Evolutionary conservation across 1,140 invertebrate species (phyloP), one percentile per base, ranked within the genome.

Genomic region (Bombus sylvicola): DNA sequence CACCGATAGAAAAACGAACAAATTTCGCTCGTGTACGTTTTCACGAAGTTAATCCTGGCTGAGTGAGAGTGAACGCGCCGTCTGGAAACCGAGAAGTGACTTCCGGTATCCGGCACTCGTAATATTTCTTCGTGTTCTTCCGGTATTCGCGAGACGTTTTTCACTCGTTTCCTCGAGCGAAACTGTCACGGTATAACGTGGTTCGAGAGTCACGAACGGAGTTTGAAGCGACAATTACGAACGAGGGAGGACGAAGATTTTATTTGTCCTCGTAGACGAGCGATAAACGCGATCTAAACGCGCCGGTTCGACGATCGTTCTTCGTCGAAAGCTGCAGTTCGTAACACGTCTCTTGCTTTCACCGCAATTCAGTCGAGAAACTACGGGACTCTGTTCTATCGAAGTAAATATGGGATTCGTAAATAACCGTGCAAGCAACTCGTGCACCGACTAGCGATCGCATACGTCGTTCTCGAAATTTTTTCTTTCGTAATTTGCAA

Each of bases 311-410:
- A 47, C 53, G 39, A 62, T 62, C 66, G 81, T 80, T 79, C 10
- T 31, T 1, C 57, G 37, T n/a, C 39, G 76, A 59, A 47, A 84
- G 82, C 68, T 15, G 25, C 39, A 12, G 64, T 22, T 77, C 34
- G 39, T 31, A 68, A 69, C 72, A 34, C 53, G 47, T n/a, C 25
- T 57, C 6, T 66, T 73, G 68, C 83, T 85, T 85, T 85, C 83
- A 85, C 83, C 64, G 83, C 15, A 37, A 72, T 85, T 85, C 77
- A 10, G 15, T 59, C 31, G 83, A 71, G 68, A 85, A 85, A 85
- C 66, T 37, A 84, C 53, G 62, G 53, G 43, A 28, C n/a, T 72
- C 37, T 62, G n/a, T 39, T 62, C n/a, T 37, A 53, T 25, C 22
- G 75, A 53, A 64, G 31, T 59, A 64, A 80, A 85, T 71, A n/a